Evolutionary conservation across 64 coral and sea anemone genomes (phyloP).

Genomic region (Montipora sp.): DNA sequence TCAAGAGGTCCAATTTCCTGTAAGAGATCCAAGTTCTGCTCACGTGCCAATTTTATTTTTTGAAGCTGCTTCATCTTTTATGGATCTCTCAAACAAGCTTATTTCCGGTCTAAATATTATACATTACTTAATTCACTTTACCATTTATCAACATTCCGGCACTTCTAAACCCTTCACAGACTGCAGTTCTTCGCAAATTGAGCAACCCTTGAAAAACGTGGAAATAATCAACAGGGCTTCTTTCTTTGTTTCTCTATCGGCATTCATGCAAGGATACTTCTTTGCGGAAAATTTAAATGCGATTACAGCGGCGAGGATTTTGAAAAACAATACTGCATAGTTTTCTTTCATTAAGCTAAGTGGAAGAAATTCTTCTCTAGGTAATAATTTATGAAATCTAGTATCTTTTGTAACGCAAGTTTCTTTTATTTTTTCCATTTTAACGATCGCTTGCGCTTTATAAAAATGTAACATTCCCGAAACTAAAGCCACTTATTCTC

Average conservation of each 20-base stretch:
- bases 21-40: not conserved
- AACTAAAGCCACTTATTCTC: too few species aligned
- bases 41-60: not conserved
- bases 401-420: not conserved
- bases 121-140: not conserved
- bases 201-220: too few species aligned
- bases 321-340: not conserved
- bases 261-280: not conserved
- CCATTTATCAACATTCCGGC: not conserved
- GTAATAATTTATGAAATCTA: not conserved
- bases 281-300: not conserved
- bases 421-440: not conserved
- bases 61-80: slow-evolving; percentile 3
- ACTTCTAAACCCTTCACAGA: not conserved
- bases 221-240: not conserved
- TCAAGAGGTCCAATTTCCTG: not conserved
- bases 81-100: not conserved
- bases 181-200: not conserved
- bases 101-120: not conserved
- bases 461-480: too few species aligned
- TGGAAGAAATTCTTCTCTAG: not conserved
- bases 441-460: too few species aligned
- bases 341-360: not conserved
- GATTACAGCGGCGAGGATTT: not conserved
- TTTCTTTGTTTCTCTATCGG: not conserved